Evolutionary conservation across 2,113 vertebrate genomes (phyloP).

Genomic region (Dolichallabes microphthalmus): DNA sequence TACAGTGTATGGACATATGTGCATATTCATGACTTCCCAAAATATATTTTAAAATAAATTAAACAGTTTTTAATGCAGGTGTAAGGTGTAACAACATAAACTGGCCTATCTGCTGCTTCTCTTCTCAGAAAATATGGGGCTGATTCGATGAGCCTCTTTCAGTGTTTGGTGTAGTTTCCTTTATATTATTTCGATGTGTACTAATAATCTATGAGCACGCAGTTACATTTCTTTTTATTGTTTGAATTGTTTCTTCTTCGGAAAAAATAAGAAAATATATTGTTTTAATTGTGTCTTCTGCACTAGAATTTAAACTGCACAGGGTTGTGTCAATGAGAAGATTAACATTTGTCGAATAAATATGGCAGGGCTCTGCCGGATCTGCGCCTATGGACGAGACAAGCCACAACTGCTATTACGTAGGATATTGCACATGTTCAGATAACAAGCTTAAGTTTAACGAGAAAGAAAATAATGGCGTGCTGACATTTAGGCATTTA

Average conservation of each 20-base stretch:
- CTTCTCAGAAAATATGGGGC: not conserved
- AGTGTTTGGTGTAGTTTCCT: not conserved
- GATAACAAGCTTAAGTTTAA: not conserved
- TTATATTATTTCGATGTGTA: not conserved
- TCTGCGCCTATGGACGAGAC: not conserved
- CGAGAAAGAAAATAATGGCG: not conserved
- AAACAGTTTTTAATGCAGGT: not conserved
- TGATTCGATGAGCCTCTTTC: not conserved
- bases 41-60: not conserved
- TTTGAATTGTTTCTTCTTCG: not conserved
- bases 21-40: not conserved
- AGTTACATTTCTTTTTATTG: not conserved
- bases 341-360: not conserved
- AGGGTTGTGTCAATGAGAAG: not conserved
- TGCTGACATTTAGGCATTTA: not conserved
- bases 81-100: not conserved
- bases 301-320: not conserved
- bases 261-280: no score
- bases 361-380: not conserved
- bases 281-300: no score
- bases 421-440: not conserved
- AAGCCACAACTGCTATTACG: not conserved
- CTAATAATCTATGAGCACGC: not conserved
- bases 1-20: no score
- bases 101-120: not conserved